Conservation (phyloP, 2,797 vertebrate genomes). For the Neoniphon sammara region DNA sequence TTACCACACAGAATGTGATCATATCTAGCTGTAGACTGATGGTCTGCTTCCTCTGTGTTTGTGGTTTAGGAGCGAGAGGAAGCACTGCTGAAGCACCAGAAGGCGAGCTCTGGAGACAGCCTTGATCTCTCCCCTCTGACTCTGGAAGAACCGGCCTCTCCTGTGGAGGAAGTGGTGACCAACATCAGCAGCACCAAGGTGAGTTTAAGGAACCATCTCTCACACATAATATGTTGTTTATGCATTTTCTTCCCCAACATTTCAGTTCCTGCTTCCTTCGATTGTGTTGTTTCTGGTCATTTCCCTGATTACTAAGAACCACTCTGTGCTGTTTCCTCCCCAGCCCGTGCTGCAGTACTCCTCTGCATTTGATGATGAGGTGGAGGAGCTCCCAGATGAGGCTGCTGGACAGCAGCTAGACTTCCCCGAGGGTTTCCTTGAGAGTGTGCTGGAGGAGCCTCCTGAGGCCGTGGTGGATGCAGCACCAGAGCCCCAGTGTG, state of each 20-base stretch:
- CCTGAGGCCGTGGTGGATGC: conserved; percentile 44
- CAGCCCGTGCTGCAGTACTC: conserved; percentile 89
- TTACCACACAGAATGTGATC: not conserved
- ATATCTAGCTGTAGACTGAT: not conserved
- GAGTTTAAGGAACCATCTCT: not conserved
- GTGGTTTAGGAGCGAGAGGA: conserved; percentile 87
- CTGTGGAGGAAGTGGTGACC: conserved; percentile 67
- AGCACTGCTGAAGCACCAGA: conserved; percentile 80
- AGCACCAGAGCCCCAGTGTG: conserved; percentile 65
- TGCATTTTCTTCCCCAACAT: too few relatives aligned
- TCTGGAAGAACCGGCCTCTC: conserved; percentile 79
- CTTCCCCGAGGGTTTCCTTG: conserved; percentile 65
- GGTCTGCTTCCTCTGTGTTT: conserved; percentile 27
- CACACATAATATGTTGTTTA: not conserved
- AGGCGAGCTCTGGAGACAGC: conserved; percentile 53
- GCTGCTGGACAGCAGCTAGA: conserved; percentile 54
- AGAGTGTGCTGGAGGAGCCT: conserved; percentile 78
- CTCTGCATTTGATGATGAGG: conserved; percentile 93
- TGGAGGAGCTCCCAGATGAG: conserved; percentile 79
- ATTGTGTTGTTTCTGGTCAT: not conserved
- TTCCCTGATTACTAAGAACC: not conserved
- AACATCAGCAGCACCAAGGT: conserved; percentile 76
- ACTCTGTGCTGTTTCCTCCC: not conserved
- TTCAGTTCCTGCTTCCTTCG: not conserved
- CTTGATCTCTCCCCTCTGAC: conserved; percentile 85